Conservation (phyloP, 2,797 vertebrate species). For the Glossophaga mutica region DNA sequence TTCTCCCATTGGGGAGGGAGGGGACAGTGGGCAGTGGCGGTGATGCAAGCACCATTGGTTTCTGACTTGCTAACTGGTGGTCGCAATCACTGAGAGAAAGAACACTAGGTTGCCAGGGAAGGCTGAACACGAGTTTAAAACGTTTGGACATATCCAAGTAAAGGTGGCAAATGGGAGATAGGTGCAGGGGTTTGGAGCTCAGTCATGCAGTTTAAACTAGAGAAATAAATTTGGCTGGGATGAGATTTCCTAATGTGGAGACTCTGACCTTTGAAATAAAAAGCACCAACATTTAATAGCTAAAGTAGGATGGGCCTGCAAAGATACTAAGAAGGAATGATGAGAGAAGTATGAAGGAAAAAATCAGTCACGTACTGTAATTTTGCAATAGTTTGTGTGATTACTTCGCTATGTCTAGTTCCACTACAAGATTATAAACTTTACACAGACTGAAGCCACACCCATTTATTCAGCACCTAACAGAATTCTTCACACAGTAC, state of each 20-base stretch:
- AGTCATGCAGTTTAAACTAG: neutral
- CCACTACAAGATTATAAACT: neutral
- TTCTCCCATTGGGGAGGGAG: neutral
- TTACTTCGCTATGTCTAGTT: neutral
- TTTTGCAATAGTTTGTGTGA: neutral
- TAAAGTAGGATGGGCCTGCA: neutral
- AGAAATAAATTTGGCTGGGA: neutral
- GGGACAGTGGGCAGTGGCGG: neutral
- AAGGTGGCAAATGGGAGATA: neutral
- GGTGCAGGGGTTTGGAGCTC: neutral
- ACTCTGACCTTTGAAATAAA: neutral
- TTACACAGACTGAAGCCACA: neutral
- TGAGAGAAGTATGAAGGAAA: neutral
- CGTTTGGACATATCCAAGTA: neutral
- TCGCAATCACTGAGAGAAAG: neutral
- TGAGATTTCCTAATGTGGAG: neutral
- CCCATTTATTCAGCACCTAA: neutral
- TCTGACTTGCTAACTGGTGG: neutral
- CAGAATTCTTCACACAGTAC: neutral
- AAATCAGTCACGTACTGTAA: neutral
- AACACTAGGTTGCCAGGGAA: neutral
- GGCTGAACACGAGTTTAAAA: neutral
- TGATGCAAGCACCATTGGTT: neutral
- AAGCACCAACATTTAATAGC: neutral
- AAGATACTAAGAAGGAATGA: neutral